phyloP scores from a whole-genome alignment of 2,797 vertebrate genomes.

The Danio albolineatus region DNA sequence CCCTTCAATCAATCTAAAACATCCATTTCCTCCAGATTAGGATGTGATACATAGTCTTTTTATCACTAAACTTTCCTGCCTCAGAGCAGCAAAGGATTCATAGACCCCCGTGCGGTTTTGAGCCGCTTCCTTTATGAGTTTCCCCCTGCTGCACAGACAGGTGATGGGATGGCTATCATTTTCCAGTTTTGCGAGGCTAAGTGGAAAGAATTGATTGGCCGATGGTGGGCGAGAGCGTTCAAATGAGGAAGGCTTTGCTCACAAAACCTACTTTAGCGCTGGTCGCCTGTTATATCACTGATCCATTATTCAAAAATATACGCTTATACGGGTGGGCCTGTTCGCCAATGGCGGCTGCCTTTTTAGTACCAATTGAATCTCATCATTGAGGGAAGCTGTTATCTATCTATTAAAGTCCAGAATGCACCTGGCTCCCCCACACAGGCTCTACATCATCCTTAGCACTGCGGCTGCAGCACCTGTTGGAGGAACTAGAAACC shows the following conservation, averaged over 20 bases:
- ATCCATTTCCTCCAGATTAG: conserved; percentile 27
- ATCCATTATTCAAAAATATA: conserved; percentile 47
- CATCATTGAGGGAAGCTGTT: conserved; percentile 34
- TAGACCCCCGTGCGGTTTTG: conserved; percentile 50
- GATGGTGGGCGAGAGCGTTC: neutral
- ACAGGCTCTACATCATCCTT: conserved; percentile 30
- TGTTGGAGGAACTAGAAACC: conserved; percentile 12
- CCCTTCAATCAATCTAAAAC: conserved; percentile 18
- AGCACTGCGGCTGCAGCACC: neutral
- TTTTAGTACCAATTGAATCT: conserved; percentile 36
- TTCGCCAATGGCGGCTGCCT: conserved; percentile 10
- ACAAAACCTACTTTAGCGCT: conserved; percentile 49
- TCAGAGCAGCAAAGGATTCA: conserved; percentile 48
- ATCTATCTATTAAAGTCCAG: conserved; percentile 44
- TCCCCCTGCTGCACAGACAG: conserved; percentile 49
- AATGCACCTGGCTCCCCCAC: conserved; percentile 43
- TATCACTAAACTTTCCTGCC: conserved; percentile 13
- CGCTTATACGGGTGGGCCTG: conserved; percentile 11
- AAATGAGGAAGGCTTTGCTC: conserved; percentile 33
- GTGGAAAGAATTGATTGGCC: conserved; percentile 47
- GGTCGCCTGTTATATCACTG: conserved; percentile 36
- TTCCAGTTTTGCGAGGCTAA: conserved; percentile 46
- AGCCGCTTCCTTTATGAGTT: conserved; percentile 57
- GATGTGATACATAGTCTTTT: conserved; percentile 19
- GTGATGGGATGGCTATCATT: conserved; percentile 60